Conservation (phyloP, 2,888 invertebrate genomes). For the Melanophora roralis region DNA sequence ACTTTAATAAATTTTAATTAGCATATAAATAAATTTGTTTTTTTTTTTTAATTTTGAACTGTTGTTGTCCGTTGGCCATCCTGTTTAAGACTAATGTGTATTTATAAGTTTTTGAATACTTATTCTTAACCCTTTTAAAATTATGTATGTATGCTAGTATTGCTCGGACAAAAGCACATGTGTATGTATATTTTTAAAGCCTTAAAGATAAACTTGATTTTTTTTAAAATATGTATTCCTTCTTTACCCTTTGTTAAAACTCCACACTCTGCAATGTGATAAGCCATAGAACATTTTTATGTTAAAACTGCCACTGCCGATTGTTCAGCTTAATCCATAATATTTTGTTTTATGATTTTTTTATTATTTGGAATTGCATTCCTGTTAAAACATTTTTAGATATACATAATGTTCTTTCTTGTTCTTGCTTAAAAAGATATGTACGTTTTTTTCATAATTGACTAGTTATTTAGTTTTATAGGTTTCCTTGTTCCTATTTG, state of each 20-base stretch:
- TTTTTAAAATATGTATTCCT: constrained; percentile 9
- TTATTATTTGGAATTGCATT: constrained; percentile 37
- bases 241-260: constrained; percentile 26
- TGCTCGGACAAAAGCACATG: neutral
- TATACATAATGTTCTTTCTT: constrained; percentile 14
- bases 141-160: neutral
- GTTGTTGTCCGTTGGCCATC: neutral
- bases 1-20: constrained; percentile 23
- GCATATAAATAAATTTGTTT: neutral
- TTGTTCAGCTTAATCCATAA: constrained; percentile 30
- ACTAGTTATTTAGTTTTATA: constrained; percentile 57
- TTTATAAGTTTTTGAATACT: neutral
- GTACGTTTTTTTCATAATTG: constrained; percentile 25
- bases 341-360: neutral
- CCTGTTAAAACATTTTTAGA: constrained; percentile 22
- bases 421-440: neutral
- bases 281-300: constrained; percentile 18
- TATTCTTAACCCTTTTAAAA: neutral
- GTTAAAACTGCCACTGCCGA: constrained; percentile 9
- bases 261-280: neutral
- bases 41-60: neutral
- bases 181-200: neutral
- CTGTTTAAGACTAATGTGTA: neutral
- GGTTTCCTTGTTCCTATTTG: constrained; percentile 31
- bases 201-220: constrained; percentile 23